Conservation (phyloP, 2,797 vertebrate genomes). For the Microhierax caerulescens region DNA sequence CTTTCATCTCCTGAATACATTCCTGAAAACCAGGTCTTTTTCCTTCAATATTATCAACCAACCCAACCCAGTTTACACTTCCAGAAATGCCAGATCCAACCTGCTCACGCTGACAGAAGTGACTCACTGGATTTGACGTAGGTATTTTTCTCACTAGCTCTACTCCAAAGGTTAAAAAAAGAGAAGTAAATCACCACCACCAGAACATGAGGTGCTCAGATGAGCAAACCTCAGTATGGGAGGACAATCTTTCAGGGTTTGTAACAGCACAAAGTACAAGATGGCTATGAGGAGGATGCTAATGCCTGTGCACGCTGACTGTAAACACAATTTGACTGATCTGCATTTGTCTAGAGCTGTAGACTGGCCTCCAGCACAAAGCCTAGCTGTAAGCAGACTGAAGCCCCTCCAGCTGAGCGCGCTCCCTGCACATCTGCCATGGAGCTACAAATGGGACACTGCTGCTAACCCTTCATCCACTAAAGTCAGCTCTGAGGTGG, state of each 20-base stretch:
- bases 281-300: neutral
- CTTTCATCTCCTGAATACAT: neutral
- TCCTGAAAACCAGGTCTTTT: neutral
- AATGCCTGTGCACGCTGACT: neutral
- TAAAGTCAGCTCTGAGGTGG: neutral
- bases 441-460: neutral
- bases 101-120: neutral
- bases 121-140: neutral
- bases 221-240: accelerated
- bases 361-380: neutral
- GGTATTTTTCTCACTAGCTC: neutral
- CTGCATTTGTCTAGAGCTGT: neutral
- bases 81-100: neutral
- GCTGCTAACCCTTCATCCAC: neutral
- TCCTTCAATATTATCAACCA: neutral
- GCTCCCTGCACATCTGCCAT: neutral
- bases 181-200: neutral
- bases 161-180: neutral
- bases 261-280: neutral
- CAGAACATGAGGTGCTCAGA: neutral
- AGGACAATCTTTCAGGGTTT: neutral
- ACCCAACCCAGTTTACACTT: neutral
- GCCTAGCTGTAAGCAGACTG: accelerated
- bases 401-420: neutral
- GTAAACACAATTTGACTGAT: accelerated